Conservation (phyloP, 2,113 vertebrate species). For the Prunella himalayana region DNA sequence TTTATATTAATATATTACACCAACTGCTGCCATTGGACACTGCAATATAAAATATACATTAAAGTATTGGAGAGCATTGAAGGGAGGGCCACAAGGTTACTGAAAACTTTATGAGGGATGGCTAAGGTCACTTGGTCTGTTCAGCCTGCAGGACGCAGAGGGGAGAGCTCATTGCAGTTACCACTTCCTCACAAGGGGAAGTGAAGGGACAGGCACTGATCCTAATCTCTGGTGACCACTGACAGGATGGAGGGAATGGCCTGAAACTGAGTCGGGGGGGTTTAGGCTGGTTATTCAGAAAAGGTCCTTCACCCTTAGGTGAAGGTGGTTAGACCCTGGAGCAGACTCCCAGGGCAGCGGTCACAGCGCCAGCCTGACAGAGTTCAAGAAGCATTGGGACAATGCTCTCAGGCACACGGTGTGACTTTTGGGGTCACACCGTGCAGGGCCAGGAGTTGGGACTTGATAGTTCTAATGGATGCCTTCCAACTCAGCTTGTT, state of each 20-base stretch:
- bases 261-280: not conserved
- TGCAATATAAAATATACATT: not conserved
- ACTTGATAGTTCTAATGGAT: not conserved
- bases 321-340: not conserved
- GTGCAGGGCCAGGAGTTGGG: not conserved
- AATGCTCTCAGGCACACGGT: rapidly evolving
- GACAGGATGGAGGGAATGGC: not conserved
- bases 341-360: rapidly evolving
- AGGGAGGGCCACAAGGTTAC: not conserved
- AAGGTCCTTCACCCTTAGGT: not conserved
- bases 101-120: not conserved
- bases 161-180: not conserved
- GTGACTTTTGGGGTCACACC: not conserved
- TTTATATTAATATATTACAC: not conserved
- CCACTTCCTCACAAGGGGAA: not conserved
- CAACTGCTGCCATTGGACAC: not conserved
- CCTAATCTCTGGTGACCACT: not conserved
- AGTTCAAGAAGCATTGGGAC: not conserved
- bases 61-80: not conserved
- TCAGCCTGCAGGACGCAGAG: not conserved
- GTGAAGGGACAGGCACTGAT: not conserved
- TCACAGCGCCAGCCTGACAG: not conserved
- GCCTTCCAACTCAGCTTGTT: not conserved
- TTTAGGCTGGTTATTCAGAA: not conserved
- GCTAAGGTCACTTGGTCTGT: not conserved